These are phyloP conservation scores for Fissipunctia ypsillon DNA, from an alignment of 2,888 invertebrate species.

Conservation along the genomic window DNA sequence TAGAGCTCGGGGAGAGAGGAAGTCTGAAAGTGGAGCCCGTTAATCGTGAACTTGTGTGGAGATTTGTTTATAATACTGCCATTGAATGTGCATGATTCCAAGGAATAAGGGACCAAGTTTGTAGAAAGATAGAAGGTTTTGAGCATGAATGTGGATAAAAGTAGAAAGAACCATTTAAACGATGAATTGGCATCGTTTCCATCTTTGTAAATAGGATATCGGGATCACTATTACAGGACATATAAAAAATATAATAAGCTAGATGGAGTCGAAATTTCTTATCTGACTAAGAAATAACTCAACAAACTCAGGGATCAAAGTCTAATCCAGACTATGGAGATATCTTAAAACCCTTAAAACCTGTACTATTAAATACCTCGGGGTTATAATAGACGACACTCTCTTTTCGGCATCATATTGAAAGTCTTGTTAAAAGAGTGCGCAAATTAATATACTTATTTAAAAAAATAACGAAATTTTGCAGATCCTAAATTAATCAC, in stretches of 20 bases:
- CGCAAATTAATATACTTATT: too few species aligned
- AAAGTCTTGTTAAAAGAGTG: too few species aligned
- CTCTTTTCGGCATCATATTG: too few species aligned
- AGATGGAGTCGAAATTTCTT: neutral
- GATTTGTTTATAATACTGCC: neutral
- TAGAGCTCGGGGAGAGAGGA: neutral
- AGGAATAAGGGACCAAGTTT: neutral
- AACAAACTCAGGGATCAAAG: neutral
- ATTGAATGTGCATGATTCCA: neutral
- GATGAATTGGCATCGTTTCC: neutral
- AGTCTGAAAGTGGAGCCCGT: neutral
- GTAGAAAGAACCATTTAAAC: neutral
- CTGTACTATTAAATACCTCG: too few species aligned
- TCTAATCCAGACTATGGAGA: too few species aligned
- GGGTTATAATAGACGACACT: too few species aligned
- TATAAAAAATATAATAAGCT: too few species aligned
- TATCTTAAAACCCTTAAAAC: too few species aligned
- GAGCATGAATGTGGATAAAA: neutral
- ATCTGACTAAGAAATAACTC: neutral
- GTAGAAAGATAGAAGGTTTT: neutral
- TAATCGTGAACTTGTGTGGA: neutral
- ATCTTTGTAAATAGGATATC: neutral
- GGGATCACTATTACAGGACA: neutral
- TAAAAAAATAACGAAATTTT: too few species aligned
- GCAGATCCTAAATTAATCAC: too few species aligned